Conservation (phyloP, 2,797 vertebrate species). For the Parotocinclus haroldoi region DNA sequence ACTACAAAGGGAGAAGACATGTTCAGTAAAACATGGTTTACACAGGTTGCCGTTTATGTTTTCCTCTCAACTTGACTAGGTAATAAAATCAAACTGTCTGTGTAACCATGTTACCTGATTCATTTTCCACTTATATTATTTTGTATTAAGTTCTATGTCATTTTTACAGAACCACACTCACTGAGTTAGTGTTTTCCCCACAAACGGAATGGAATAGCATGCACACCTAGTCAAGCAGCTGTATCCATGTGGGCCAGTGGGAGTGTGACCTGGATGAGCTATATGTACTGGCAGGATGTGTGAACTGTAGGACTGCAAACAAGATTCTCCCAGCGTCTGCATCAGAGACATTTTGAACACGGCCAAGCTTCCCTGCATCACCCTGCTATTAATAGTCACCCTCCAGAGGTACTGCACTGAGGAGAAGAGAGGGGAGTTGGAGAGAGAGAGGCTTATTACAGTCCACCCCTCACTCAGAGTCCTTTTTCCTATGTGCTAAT, state of each 20-base stretch:
- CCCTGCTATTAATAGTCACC: constrained; percentile 60
- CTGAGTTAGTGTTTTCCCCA: constrained; percentile 2
- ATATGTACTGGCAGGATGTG: constrained; percentile 52
- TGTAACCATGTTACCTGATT: no score
- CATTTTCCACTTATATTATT: no score
- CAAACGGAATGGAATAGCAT: no score
- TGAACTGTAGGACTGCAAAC: constrained; percentile 53
- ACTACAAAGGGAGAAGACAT: constrained; percentile 8
- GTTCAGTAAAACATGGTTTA: constrained; percentile 22
- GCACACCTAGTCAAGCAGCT: constrained; percentile 62
- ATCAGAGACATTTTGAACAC: constrained; percentile 33
- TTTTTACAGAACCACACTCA: not conserved
- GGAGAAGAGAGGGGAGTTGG: constrained; percentile 32
- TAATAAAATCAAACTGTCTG: no score
- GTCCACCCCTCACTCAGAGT: constrained; percentile 9
- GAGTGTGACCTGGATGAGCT: constrained; percentile 51
- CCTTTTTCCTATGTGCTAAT: not conserved
- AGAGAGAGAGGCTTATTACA: constrained; percentile 24
- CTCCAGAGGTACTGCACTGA: constrained; percentile 49
- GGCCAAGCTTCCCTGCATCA: constrained; percentile 43
- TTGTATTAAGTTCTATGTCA: not conserved
- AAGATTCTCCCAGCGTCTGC: constrained; percentile 43
- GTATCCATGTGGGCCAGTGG: constrained; percentile 54
- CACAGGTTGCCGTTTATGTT: not conserved
- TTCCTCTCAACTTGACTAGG: no score